A percentile compares a stretch with the other conserved stretches of the same genome.
Evolutionary conservation across 2,888 invertebrate genomes (phyloP).

Genomic region (Isoperla grammatica): DNA sequence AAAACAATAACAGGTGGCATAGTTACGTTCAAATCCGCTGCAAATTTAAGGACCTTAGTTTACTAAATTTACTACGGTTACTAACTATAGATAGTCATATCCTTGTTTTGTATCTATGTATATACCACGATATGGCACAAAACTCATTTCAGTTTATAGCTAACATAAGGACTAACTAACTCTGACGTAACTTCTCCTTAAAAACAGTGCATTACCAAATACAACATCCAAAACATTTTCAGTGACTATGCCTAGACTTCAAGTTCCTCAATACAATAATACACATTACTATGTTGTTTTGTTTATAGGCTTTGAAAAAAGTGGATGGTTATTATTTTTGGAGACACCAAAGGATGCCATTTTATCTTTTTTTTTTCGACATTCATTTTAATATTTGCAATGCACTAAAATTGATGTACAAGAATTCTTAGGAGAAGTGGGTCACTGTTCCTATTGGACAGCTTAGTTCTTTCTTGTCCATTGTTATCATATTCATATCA

Average conservation of each 20-base stretch:
- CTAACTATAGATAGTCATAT: slow-evolving; percentile 1
- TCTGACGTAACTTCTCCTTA: not conserved
- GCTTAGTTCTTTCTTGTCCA: not conserved
- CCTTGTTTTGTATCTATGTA: too few relatives aligned
- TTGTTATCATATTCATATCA: slow-evolving; percentile 1
- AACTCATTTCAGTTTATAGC: not conserved
- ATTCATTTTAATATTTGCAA: not conserved
- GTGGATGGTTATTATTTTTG: not conserved
- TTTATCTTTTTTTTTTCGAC: not conserved
- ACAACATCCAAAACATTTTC: not conserved
- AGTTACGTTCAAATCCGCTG: not conserved
- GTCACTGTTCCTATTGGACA: not conserved
- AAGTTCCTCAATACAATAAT: not conserved
- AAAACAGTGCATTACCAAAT: slow-evolving; percentile 1
- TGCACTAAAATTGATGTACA: not conserved
- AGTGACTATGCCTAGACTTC: not conserved
- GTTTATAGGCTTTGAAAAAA: not conserved
- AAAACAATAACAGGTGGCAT: not conserved
- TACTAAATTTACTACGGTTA: not conserved
- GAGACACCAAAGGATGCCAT: too few relatives aligned
- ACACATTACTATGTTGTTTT: not conserved
- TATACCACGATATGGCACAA: slow-evolving; percentile 13
- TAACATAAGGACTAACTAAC: not conserved
- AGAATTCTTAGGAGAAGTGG: not conserved
- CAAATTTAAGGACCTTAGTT: not conserved